Conservation (phyloP, 1,140 invertebrate species). For the Drosophila micromelanica region DNA sequence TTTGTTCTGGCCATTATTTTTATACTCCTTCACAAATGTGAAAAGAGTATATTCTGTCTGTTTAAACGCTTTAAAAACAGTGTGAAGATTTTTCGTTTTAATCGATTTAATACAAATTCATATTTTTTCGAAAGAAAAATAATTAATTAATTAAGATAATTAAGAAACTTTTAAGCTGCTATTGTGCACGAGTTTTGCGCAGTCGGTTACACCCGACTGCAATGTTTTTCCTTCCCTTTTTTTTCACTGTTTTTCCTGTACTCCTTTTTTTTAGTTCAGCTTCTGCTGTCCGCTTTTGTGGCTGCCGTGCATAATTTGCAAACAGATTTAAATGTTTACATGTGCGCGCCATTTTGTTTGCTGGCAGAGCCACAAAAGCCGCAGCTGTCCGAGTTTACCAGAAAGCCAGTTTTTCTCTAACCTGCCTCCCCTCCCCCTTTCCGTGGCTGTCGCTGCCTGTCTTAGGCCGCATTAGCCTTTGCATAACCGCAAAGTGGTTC, state of each 20-base stretch:
- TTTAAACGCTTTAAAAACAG: too few species aligned
- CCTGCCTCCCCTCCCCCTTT: too few species aligned
- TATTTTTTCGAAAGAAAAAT: too few species aligned
- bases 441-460: background rate
- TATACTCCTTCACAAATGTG: too few species aligned
- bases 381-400: constrained; percentile 17
- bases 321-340: constrained; percentile 65
- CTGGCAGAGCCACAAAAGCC: constrained; percentile 27
- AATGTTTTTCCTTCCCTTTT: background rate
- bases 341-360: constrained; percentile 47
- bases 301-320: constrained; percentile 57
- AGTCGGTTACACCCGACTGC: too few species aligned
- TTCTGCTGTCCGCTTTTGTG: constrained; percentile 30
- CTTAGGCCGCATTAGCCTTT: constrained; percentile 11
- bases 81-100: too few species aligned
- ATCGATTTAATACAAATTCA: too few species aligned
- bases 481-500: constrained; percentile 9
- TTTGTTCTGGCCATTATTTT: constrained; percentile 7
- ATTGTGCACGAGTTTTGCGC: too few species aligned
- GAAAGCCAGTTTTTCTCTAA: background rate
- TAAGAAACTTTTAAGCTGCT: too few species aligned
- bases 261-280: constrained; percentile 11
- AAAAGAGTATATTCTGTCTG: too few species aligned
- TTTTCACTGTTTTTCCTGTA: background rate
- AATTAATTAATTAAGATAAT: too few species aligned